A percentile compares a stretch with the other conserved stretches of the same genome.
Evolutionary conservation across 2,113 vertebrate species (phyloP).

Genomic region (Callospermophilus lateralis): DNA sequence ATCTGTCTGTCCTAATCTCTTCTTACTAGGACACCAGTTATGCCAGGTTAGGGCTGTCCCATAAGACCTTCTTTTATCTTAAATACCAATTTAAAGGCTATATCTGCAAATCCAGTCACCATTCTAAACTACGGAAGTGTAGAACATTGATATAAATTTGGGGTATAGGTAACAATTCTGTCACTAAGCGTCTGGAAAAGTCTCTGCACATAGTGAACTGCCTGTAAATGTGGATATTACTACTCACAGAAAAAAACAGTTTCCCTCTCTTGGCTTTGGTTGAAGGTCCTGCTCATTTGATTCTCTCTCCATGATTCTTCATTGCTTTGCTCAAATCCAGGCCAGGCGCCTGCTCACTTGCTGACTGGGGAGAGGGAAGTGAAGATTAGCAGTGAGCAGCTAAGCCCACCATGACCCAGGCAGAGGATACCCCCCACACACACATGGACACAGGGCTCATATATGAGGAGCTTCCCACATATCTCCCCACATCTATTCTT

Average conservation of each 20-base stretch:
- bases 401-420: background rate
- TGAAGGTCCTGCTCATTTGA: background rate
- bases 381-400: background rate
- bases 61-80: background rate
- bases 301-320: background rate
- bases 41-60: fast-evolving
- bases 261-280: background rate
- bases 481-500: background rate
- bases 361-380: background rate
- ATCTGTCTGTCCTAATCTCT: background rate
- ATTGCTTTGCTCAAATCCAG: background rate
- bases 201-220: background rate
- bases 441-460: background rate
- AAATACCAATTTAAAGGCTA: background rate
- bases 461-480: background rate
- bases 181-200: background rate
- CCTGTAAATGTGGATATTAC: background rate
- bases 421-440: no score
- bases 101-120: background rate
- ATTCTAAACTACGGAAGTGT: background rate
- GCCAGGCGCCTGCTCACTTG: background rate
- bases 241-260: background rate
- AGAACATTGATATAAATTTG: background rate
- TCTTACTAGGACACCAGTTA: background rate
- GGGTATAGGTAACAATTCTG: background rate